Conservation (phyloP, 1,140 invertebrate genomes). For the Phymorhynchus buccinoides region DNA sequence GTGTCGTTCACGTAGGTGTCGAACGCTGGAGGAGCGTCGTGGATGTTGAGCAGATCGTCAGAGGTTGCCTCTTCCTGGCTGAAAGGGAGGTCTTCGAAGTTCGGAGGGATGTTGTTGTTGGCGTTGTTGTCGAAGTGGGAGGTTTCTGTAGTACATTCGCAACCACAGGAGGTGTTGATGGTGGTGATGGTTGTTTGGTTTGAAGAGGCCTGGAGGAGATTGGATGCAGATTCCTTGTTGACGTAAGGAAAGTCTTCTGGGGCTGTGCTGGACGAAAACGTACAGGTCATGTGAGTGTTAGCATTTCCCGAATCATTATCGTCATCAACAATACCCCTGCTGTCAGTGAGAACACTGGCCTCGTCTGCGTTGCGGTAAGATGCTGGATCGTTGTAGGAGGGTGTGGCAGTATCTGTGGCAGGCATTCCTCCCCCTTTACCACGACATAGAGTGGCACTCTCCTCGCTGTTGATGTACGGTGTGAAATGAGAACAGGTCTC, state of each 20-base stretch:
- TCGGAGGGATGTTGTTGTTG: background rate
- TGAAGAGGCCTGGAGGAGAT: background rate
- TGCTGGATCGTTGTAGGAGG: background rate
- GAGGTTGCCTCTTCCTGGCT: background rate
- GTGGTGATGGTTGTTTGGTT: no score
- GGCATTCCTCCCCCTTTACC: background rate
- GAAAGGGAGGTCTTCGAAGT: background rate
- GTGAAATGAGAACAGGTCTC: background rate
- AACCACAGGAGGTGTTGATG: background rate
- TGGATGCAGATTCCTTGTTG: background rate
- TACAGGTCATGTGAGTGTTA: background rate
- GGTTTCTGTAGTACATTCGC: background rate
- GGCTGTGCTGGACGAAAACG: background rate
- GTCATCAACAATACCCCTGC: background rate
- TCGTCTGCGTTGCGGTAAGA: background rate
- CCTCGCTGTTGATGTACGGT: background rate
- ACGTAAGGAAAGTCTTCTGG: background rate
- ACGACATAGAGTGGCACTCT: background rate
- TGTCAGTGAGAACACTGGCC: background rate
- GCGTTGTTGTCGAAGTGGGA: no score
- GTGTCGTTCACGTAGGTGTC: background rate
- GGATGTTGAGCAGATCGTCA: background rate
- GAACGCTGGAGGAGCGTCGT: background rate
- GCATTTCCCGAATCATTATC: background rate
- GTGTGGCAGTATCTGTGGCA: background rate